Percentiles rank a stretch among this genome's conserved stretches.
Evolutionary conservation across 2,797 vertebrate genomes (phyloP).

Genomic region (Nyctalus aviator): DNA sequence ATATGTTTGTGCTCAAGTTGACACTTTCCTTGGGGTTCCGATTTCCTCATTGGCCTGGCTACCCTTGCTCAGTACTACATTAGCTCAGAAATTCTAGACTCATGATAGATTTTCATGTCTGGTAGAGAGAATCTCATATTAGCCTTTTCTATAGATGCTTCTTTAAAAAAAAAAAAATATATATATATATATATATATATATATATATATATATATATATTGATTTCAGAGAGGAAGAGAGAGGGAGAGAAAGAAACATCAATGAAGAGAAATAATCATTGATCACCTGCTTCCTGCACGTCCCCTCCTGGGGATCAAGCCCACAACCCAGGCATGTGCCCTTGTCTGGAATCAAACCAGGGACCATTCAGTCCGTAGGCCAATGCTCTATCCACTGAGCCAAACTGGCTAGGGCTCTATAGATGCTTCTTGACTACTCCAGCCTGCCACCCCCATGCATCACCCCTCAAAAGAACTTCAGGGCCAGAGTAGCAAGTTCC

Average conservation of each 20-base stretch:
- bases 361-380: no score
- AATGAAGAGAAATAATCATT: no score
- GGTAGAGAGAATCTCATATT: background rate
- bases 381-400: no score
- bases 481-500: background rate
- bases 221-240: no score
- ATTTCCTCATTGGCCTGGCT: background rate
- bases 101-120: background rate
- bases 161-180: no score
- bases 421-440: background rate
- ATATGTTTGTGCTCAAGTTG: background rate
- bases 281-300: no score
- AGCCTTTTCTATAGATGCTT: background rate
- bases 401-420: background rate
- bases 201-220: no score
- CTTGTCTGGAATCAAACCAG: no score
- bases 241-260: no score
- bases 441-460: background rate
- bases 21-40: constrained; percentile 10
- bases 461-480: background rate
- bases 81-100: background rate
- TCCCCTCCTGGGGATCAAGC: no score
- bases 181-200: no score
- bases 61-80: background rate
- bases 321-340: no score